Percentiles rank a stretch among this genome's conserved stretches.
Conservation (phyloP, 2,797 vertebrate genomes). For the Botia kubotai region DNA sequence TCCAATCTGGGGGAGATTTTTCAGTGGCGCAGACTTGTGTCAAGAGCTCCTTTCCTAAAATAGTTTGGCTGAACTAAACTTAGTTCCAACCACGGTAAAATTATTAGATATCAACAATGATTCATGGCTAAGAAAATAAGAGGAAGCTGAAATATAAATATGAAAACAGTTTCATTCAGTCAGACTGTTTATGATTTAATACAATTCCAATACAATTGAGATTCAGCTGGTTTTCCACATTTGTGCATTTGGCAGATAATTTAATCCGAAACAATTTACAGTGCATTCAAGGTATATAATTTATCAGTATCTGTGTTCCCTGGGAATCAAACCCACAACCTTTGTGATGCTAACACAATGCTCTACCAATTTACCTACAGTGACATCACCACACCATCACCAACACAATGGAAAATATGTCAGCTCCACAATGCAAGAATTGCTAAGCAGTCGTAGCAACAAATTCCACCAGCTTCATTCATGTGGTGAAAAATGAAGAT, state of each 20-base stretch:
- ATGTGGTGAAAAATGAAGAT: constrained; percentile 32
- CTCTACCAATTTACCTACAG: no score
- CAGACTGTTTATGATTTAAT: constrained; percentile 8
- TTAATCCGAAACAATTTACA: no score
- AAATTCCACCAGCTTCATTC: background rate
- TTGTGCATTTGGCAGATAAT: no score
- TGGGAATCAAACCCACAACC: no score
- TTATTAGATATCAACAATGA: constrained; percentile 45
- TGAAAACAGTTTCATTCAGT: constrained; percentile 6
- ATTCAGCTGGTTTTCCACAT: background rate
- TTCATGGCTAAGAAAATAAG: constrained; percentile 45
- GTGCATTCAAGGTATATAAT: no score
- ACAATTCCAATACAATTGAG: background rate
- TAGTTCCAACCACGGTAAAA: constrained; percentile 39
- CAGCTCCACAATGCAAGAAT: background rate
- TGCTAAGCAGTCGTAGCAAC: background rate
- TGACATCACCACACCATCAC: no score
- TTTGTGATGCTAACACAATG: no score
- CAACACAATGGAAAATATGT: no score
- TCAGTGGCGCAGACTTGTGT: constrained; percentile 54
- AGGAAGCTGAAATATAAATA: constrained; percentile 20
- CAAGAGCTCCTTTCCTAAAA: constrained; percentile 54
- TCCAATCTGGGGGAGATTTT: constrained; percentile 58
- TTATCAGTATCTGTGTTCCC: no score
- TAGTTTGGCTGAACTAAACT: constrained; percentile 49